Evolutionary conservation across 1,140 invertebrate genomes (phyloP).

Genomic region (Pachypsylla venusta): DNA sequence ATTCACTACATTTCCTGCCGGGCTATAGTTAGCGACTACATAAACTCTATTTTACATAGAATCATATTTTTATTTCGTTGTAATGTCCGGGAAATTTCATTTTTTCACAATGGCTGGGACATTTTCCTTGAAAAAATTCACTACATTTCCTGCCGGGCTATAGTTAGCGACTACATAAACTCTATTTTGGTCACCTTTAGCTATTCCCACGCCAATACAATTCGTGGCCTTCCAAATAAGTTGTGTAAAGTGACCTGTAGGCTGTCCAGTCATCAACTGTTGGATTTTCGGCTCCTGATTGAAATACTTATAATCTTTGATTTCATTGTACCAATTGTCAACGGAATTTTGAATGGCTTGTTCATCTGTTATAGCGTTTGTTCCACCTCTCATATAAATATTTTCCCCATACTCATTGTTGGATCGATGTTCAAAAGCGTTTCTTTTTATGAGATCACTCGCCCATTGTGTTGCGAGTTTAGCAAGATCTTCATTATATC

Average conservation of each 20-base stretch:
- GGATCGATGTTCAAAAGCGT: constrained; percentile 47
- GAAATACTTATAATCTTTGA: constrained; percentile 38
- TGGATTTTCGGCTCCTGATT: background rate
- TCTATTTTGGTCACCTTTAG: constrained; percentile 44
- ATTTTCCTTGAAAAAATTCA: constrained; percentile 60
- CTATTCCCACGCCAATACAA: constrained; percentile 63
- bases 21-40: constrained; percentile 73
- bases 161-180: constrained; percentile 75
- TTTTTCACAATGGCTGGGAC: constrained; percentile 33
- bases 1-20: constrained; percentile 69
- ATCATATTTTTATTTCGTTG: too few species aligned
- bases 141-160: constrained; percentile 67
- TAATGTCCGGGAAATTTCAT: too few species aligned
- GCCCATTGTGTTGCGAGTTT: constrained; percentile 43
- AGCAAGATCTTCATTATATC: background rate
- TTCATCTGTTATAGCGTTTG: constrained; percentile 42
- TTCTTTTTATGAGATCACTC: constrained; percentile 48
- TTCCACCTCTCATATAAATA: constrained; percentile 44
- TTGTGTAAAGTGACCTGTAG: constrained; percentile 49
- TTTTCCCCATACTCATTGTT: constrained; percentile 43
- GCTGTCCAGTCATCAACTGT: background rate
- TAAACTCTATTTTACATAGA: constrained; percentile 54
- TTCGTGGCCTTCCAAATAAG: constrained; percentile 63
- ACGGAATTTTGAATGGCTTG: constrained; percentile 42
- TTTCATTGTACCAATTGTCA: constrained; percentile 51